phyloP scores from a whole-genome alignment of 2,888 invertebrate genomes.

The Caenorhabditis sp. region DNA sequence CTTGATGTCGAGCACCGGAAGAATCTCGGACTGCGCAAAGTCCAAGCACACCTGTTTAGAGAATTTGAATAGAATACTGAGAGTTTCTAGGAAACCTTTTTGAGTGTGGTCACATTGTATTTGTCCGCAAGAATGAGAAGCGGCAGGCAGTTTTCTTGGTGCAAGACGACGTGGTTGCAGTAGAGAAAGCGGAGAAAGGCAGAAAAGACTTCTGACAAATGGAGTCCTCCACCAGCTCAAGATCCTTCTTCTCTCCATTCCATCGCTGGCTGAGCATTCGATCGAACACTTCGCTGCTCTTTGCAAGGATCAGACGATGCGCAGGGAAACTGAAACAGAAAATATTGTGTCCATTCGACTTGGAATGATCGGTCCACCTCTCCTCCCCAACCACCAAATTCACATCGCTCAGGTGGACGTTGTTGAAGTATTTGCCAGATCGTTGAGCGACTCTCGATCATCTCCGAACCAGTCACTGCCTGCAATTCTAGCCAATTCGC shows the following conservation, averaged over 20 bases:
- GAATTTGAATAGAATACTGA: slow-evolving; percentile 2
- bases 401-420: slow-evolving; percentile 77
- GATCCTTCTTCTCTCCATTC: slow-evolving; percentile 76
- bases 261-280: slow-evolving; percentile 80
- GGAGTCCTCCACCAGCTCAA: slow-evolving; percentile 79
- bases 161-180: slow-evolving; percentile 80
- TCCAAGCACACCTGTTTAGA: slow-evolving; percentile 80
- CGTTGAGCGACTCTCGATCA: slow-evolving; percentile 78
- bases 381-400: slow-evolving; percentile 79
- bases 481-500: slow-evolving; percentile 40
- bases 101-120: slow-evolving; percentile 80
- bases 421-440: slow-evolving; percentile 78
- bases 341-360: too few relatives aligned
- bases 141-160: slow-evolving; percentile 80
- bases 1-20: slow-evolving; percentile 79
- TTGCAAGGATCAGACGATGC: slow-evolving; percentile 80
- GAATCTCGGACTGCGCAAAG: slow-evolving; percentile 80
- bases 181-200: slow-evolving; percentile 80
- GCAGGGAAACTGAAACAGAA: slow-evolving; percentile 79
- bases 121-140: slow-evolving; percentile 81
- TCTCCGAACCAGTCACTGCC: slow-evolving; percentile 78
- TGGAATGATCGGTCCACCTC: slow-evolving; percentile 67
- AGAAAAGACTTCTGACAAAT: slow-evolving; percentile 80
- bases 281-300: slow-evolving; percentile 81
- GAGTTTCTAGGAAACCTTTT: slow-evolving; percentile 70